Evolutionary conservation across 2,113 vertebrate genomes (phyloP).

Genomic region (Microtus pennsylvanicus): DNA sequence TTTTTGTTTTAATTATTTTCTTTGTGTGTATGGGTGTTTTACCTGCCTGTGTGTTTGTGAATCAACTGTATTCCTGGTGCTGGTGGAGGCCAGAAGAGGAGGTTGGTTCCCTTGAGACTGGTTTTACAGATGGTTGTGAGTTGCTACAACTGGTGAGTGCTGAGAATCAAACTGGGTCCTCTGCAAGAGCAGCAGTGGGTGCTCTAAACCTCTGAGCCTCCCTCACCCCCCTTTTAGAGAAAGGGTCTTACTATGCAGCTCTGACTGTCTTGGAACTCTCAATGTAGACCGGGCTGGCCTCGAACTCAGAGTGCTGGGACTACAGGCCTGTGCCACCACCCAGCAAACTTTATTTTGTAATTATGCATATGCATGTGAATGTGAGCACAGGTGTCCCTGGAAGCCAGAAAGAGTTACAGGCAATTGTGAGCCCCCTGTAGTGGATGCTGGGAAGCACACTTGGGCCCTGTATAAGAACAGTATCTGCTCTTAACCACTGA

Average conservation of each 20-base stretch:
- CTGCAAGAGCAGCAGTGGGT: not conserved
- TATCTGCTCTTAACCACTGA: not conserved
- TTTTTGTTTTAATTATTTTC: not conserved
- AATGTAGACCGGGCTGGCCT: not conserved
- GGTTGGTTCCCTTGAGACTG: not conserved
- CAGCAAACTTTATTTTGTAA: not conserved
- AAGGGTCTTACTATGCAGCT: not conserved
- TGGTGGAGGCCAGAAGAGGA: not conserved
- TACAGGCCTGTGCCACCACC: too few species aligned
- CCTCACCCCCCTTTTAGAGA: too few species aligned
- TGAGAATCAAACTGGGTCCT: not conserved
- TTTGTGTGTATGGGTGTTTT: not conserved
- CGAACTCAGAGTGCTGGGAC: too few species aligned
- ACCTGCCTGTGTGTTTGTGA: not conserved
- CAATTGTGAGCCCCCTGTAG: not conserved
- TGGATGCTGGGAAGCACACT: not conserved
- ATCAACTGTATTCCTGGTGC: not conserved
- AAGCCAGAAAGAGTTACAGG: not conserved
- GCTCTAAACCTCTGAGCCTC: not conserved
- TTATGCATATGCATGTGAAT: not conserved
- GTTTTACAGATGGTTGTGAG: not conserved
- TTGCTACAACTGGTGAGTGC: not conserved
- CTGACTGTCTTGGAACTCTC: not conserved
- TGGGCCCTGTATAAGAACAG: not conserved
- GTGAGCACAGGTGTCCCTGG: too few species aligned